These are phyloP conservation scores for Hylia prasina DNA, from an alignment of 2,113 vertebrate genomes.

Conservation along the genomic window DNA sequence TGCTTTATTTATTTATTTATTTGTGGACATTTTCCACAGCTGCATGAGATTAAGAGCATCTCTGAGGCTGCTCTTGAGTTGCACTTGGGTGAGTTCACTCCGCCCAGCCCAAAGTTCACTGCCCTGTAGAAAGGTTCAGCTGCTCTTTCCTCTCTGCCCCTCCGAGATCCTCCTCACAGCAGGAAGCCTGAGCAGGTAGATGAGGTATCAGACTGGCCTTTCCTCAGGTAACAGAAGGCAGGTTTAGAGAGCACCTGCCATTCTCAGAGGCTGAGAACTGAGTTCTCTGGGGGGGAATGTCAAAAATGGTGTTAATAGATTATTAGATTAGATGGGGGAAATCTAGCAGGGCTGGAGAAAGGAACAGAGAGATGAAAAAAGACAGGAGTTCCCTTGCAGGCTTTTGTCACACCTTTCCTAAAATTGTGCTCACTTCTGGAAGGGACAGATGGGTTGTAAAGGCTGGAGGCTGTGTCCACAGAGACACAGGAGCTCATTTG, in stretches of 20 bases:
- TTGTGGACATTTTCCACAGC: background rate
- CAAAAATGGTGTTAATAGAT: background rate
- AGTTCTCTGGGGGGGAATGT: background rate
- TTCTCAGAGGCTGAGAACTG: background rate
- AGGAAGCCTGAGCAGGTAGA: background rate
- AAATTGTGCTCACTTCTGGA: background rate
- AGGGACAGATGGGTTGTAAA: background rate
- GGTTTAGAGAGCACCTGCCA: background rate
- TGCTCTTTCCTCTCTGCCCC: background rate
- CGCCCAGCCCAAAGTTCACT: background rate
- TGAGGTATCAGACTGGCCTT: background rate
- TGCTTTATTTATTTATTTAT: background rate
- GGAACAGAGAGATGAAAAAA: background rate
- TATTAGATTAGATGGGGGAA: background rate
- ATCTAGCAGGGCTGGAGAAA: background rate
- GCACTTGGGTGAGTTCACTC: background rate
- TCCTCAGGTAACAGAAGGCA: background rate
- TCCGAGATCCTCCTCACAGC: fast-evolving
- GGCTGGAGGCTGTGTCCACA: background rate
- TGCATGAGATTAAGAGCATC: background rate
- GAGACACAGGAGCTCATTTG: background rate
- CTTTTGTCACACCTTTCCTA: background rate
- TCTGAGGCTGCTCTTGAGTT: background rate
- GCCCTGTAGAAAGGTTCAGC: background rate
- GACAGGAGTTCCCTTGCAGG: background rate